phyloP scores from a whole-genome alignment of 2,888 invertebrate species.

The Arrhopalites spinosus region DNA sequence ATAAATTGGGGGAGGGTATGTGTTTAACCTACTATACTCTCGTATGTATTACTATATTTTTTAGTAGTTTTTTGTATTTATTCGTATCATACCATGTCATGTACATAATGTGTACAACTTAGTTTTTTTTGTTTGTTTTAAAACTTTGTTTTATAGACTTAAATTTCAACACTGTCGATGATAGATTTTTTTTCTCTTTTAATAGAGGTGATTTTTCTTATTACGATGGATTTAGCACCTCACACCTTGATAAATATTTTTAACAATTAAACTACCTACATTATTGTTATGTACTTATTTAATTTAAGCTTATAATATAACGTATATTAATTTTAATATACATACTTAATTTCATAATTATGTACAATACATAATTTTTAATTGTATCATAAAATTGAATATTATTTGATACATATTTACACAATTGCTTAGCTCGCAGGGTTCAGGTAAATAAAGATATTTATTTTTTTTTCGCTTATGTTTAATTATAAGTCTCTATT shows the following conservation, averaged over 20 bases:
- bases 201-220: not conserved
- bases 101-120: not conserved
- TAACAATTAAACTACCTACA: too few species aligned
- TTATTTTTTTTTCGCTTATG: not conserved
- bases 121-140: too few species aligned
- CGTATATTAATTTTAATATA: not conserved
- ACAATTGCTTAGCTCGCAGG: slow-evolving; percentile 3
- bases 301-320: too few species aligned
- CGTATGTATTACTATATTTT: too few species aligned
- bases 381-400: not conserved
- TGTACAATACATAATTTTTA: not conserved
- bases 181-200: not conserved
- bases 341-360: not conserved
- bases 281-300: too few species aligned
- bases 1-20: too few species aligned
- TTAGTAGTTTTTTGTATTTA: too few species aligned
- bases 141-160: not conserved
- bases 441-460: slow-evolving; percentile 9
- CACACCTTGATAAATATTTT: too few species aligned
- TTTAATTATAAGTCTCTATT: not conserved
- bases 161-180: slow-evolving; percentile 2
- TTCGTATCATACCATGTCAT: too few species aligned
- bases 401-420: not conserved
- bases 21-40: too few species aligned
- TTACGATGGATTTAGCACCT: not conserved